These are phyloP conservation scores for Indicator maculatus DNA, from an alignment of 2,113 vertebrate genomes.

Conservation along the genomic window DNA sequence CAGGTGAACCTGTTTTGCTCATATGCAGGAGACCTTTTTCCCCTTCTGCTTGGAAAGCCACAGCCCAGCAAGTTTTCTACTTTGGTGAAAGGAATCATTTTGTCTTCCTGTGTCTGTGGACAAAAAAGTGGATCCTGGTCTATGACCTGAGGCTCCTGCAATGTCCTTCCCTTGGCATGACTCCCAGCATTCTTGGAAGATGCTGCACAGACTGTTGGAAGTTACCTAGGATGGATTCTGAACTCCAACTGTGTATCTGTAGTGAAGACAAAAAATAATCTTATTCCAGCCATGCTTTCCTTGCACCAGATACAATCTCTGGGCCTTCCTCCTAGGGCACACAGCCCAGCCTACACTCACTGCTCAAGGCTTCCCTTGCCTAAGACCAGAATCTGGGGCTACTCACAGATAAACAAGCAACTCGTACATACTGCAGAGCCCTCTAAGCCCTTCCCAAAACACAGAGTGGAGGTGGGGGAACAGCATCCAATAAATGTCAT, in stretches of 20 bases:
- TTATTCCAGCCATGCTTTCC: not conserved
- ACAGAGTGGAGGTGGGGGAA: not conserved
- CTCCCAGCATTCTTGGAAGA: not conserved
- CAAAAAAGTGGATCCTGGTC: not conserved
- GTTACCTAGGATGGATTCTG: not conserved
- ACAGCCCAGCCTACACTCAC: not conserved
- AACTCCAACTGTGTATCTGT: not conserved
- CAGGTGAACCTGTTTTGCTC: slow-evolving; percentile 17
- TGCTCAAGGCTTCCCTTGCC: not conserved
- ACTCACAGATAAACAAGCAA: not conserved
- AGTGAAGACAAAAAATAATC: not conserved
- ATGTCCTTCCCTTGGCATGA: not conserved
- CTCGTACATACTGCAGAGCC: not conserved
- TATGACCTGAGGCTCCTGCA: not conserved
- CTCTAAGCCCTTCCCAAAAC: not conserved
- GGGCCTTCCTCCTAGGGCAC: not conserved
- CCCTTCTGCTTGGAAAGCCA: not conserved
- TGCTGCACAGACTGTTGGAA: not conserved
- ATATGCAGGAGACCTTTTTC: not conserved
- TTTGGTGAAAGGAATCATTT: not conserved
- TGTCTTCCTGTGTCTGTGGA: not conserved
- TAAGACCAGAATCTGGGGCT: not conserved
- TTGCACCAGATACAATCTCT: not conserved
- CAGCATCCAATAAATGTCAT: not conserved
- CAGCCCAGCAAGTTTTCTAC: not conserved